These are phyloP conservation scores for Sebastes oblongus DNA, from an alignment of 2,797 vertebrate species.

Conservation along the genomic window DNA sequence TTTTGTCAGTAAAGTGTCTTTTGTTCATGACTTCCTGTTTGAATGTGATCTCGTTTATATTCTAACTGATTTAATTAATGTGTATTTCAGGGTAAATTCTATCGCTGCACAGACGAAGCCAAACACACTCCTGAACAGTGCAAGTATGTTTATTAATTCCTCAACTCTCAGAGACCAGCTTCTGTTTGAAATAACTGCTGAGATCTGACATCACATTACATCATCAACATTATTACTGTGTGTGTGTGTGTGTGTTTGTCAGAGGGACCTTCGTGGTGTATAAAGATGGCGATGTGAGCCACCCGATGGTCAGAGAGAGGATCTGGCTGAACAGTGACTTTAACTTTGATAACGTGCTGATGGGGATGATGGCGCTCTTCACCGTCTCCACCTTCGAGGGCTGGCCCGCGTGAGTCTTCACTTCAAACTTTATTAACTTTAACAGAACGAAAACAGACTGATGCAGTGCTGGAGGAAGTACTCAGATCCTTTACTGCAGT, in stretches of 20 bases:
- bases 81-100: constrained; percentile 91
- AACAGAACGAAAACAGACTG: background rate
- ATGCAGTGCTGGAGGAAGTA: background rate
- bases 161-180: background rate
- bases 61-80: background rate
- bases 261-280: constrained; percentile 98
- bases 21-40: background rate
- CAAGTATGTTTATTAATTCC: constrained; percentile 82
- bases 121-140: constrained; percentile 95
- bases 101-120: constrained; percentile 95
- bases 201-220: background rate
- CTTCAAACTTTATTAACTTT: background rate
- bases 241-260: background rate
- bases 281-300: constrained; percentile 96
- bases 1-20: no score
- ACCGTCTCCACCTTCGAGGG: constrained; percentile 98
- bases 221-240: background rate
- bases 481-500: background rate
- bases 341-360: constrained; percentile 96
- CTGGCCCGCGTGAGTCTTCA: constrained; percentile 92
- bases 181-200: background rate
- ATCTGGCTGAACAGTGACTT: constrained; percentile 96
- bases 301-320: constrained; percentile 91
- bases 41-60: background rate
- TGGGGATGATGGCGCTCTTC: constrained; percentile 98